Base-by-base conservation (phyloP, 2,113 vertebrate genomes). In the Barbus barbus region DNA sequence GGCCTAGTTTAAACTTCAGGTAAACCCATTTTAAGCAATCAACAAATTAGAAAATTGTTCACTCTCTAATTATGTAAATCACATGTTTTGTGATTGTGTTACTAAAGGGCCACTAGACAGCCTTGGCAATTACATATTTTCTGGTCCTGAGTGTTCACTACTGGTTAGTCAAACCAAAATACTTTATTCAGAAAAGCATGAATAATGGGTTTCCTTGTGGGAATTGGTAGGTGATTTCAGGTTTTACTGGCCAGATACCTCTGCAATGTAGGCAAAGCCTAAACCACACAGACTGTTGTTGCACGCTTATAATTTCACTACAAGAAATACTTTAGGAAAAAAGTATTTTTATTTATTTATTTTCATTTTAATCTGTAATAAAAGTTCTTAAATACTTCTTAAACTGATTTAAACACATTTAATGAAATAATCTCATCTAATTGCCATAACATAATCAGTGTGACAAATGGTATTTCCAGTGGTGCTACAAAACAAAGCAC, bases 391-490 rank as follows among this genome's bases (percentile, higher is more conserved):
- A 71, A 51, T 1, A 51, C 67, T 20, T 72, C 69, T 44, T 72
- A 44, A 72, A 72, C 31, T 69, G 65, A 38, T 22, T 72, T 44
- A 14, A 44, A 24, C 38, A 72, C 24, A 41, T 72, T 41, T 72
- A 72, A 24, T 44, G 11, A 72, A 24, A 44, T 72, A 13, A 51
- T 51, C 51, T 18, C 1, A 75, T 31, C 3, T 31, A 31, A 31
- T 51, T 20, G 41, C 16, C 24, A 51, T 48, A 51, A 48, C 9
- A 20, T 51, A 26, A 75, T 31, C 72, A 51, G 24, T 31, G 14
- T 51, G 72, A 28, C 24, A 75, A 75, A 75, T 51, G 16, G 46
- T 31, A 26, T 75, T 31, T 75, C 72, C n/a, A 51, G 44, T 51
- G 26, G 14, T 31, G 72, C 22, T 75, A 20, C 26, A n/a, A 75